phyloP scores from a whole-genome alignment of 2,888 invertebrate species.

The Papilio protenor region DNA sequence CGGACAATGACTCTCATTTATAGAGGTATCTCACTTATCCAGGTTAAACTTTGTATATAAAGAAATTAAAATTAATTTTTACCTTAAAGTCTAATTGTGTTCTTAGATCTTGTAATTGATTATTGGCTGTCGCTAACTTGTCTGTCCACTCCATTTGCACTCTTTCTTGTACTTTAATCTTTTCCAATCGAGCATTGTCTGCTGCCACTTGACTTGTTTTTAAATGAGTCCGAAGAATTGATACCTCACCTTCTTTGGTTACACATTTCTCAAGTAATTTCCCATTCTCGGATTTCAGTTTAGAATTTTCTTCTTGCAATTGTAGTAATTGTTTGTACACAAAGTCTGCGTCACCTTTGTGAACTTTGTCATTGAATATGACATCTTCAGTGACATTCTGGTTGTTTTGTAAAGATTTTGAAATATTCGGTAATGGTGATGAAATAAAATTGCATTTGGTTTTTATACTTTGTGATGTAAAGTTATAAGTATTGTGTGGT shows the following conservation, averaged over 20 bases:
- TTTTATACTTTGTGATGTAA: slow-evolving; percentile 65
- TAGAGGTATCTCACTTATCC: too few species aligned
- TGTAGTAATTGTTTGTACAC: slow-evolving; percentile 68
- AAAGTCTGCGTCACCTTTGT: slow-evolving; percentile 64
- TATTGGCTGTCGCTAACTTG: slow-evolving; percentile 70
- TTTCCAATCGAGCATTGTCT: slow-evolving; percentile 75
- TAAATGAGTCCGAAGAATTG: slow-evolving; percentile 82
- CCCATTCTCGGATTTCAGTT: slow-evolving; percentile 75
- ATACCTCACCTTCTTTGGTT: slow-evolving; percentile 84
- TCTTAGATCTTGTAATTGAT: slow-evolving; percentile 73
- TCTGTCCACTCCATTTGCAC: slow-evolving; percentile 81
- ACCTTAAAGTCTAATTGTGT: slow-evolving; percentile 85
- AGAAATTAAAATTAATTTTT: slow-evolving; percentile 14
- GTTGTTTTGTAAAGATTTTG: slow-evolving; percentile 58
- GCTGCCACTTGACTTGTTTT: slow-evolving; percentile 74
- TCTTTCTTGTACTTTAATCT: slow-evolving; percentile 74
- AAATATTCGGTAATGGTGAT: slow-evolving; percentile 73
- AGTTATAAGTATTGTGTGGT: slow-evolving; percentile 55
- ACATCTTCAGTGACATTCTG: slow-evolving; percentile 61
- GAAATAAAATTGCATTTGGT: slow-evolving; percentile 72
- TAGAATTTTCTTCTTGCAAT: slow-evolving; percentile 73
- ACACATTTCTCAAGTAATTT: slow-evolving; percentile 78
- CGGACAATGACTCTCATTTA: too few species aligned
- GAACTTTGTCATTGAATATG: slow-evolving; percentile 68
- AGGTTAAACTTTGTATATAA: too few species aligned